phyloP scores from a whole-genome alignment of 2,113 vertebrate genomes.

The Motacilla alba region DNA sequence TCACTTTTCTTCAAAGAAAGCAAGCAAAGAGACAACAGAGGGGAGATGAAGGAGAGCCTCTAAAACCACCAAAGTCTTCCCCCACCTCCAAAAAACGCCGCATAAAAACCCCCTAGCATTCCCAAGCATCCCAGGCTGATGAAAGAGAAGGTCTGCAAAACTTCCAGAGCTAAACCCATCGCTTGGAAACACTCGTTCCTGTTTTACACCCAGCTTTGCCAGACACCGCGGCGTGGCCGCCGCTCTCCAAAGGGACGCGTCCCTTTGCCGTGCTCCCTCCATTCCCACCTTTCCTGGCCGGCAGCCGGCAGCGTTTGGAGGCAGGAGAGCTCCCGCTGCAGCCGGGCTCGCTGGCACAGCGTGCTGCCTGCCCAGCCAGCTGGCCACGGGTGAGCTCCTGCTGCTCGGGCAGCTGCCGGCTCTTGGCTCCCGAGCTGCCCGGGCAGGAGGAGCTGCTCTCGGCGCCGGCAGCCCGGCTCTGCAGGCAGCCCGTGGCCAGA shows the following conservation, averaged over 20 bases:
- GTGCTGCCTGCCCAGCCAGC: background rate
- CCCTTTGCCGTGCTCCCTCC: accelerated
- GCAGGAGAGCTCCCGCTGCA: background rate
- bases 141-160: background rate
- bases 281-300: background rate
- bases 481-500: slow-evolving; percentile 34
- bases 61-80: slow-evolving; percentile 16
- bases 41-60: slow-evolving; percentile 8
- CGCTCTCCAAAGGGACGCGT: background rate
- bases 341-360: background rate
- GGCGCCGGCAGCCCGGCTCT: background rate
- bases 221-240: accelerated
- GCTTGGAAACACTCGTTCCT: background rate
- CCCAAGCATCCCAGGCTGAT: background rate
- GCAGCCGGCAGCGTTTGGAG: background rate
- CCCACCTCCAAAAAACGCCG: background rate
- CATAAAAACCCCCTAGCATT: background rate
- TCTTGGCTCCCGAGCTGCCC: background rate
- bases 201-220: background rate
- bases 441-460: background rate
- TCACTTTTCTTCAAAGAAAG: background rate
- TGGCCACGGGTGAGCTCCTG: background rate
- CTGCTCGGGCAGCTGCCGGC: background rate
- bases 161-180: background rate
- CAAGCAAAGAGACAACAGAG: background rate